Evolutionary conservation across 2,797 vertebrate genomes (phyloP), one percentile per base, ranked within the genome.

Genomic region (Channallabes apus): DNA sequence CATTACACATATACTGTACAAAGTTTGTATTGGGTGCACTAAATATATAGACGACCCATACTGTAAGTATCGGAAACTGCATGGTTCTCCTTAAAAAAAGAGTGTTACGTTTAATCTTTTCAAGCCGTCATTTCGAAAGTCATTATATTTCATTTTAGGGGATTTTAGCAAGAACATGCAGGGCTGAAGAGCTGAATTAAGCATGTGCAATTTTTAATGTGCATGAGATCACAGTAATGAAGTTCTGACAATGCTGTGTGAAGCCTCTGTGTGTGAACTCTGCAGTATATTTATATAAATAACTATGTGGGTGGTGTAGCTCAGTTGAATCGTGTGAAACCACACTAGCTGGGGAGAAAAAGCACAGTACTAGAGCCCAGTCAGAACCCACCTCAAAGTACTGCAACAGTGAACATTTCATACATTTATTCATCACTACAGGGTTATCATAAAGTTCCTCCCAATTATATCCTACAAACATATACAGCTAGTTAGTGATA

Each of bases 211-310:
- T 2, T 76, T 76, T 82, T 46, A 1, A 59, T 15, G 54, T 78
- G 38, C 32, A 82, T 61, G 58, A 78, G 17, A 76, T 38, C 27
- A 24, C 46, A 32, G 72, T 35, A 67, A 38, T 78, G 65, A 82
- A 56, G 51, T 64, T 64, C 4, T 1, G 24, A 51, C 77, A 18
- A 27, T 20, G 0, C 51, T 35, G 67, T 20, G 71, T 29, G 62
- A 65, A 46, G 67, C 62, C 14, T 41, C 12, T 22, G 80, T 61
- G 18, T 82, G 61, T 61, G n/a, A 76, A 78, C 8, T n/a, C 22
- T 67, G 46, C 32, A 18, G 86, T 58, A 20, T 6, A 27, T 46
- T 46, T 84, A 65, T 83, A 83, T 84, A 81, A 84, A 84, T 80
- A 84, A 72, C 41, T 27, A 22, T 87, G 69, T 73, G 71, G 76